Percentiles rank a stretch among this genome's conserved stretches.
Conservation (phyloP, 2,113 vertebrate species). For the Hemibagrus wyckioides region DNA sequence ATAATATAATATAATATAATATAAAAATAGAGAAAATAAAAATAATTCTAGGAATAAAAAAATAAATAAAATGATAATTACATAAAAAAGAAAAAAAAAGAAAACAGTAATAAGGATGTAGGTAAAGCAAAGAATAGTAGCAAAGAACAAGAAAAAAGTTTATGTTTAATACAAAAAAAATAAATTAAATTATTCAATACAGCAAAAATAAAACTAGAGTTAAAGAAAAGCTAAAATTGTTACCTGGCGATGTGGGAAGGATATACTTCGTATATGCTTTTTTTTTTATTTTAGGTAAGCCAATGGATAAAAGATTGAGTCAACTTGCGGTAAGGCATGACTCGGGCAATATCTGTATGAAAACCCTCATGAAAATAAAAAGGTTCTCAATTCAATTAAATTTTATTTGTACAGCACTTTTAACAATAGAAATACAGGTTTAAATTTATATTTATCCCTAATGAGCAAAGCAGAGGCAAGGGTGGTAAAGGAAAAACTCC, state of each 20-base stretch:
- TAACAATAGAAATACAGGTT: too few species aligned
- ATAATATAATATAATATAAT: not conserved
- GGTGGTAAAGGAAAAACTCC: too few species aligned
- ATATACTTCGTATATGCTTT: not conserved
- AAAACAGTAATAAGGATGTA: not conserved
- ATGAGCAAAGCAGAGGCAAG: too few species aligned
- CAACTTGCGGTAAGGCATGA: not conserved
- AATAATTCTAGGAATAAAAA: not conserved
- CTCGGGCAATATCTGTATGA: not conserved
- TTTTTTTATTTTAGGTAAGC: not conserved
- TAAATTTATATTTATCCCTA: too few species aligned
- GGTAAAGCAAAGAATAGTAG: not conserved
- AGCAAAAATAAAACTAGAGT: not conserved
- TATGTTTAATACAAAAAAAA: not conserved
- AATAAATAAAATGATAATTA: not conserved
- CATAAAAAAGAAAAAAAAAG: not conserved
- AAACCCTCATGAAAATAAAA: not conserved
- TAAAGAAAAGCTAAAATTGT: not conserved
- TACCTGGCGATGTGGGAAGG: not conserved
- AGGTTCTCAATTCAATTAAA: not conserved
- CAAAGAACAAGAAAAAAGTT: not conserved
- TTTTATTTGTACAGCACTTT: too few species aligned
- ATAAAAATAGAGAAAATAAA: not conserved
- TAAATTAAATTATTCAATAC: not conserved
- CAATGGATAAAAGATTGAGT: not conserved